phyloP scores from a whole-genome alignment of 2,888 invertebrate genomes.

The Amiota mariae region DNA sequence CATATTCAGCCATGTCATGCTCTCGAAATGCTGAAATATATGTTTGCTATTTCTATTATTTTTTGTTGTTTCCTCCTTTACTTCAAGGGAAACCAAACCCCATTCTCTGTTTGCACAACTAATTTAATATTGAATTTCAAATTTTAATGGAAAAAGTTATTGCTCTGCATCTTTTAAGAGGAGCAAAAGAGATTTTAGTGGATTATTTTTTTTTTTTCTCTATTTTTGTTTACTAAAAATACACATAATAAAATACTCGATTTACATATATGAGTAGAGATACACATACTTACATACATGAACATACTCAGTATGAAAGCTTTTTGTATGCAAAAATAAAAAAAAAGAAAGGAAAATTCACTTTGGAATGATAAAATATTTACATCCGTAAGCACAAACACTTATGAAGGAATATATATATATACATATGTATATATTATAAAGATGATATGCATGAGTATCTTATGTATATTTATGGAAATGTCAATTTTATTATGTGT shows the following conservation, averaged over 20 bases:
- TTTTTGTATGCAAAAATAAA: too few species aligned
- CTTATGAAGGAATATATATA: neutral
- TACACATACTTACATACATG: neutral
- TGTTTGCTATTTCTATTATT: neutral
- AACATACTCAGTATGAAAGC: neutral
- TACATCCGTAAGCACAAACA: too few species aligned
- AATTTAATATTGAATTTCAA: conserved; percentile 33
- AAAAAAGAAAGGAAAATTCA: too few species aligned
- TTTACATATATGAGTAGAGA: neutral
- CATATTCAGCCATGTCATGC: neutral
- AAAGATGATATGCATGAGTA: neutral
- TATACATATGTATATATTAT: neutral
- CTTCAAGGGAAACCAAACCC: neutral
- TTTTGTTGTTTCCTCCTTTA: neutral
- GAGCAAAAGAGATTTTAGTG: neutral
- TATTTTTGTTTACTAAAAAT: conserved; percentile 3
- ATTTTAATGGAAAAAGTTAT: conserved; percentile 34
- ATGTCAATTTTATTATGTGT: too few species aligned
- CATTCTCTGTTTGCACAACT: conserved; percentile 32
- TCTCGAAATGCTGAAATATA: conserved; percentile 17
- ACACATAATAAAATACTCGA: too few species aligned
- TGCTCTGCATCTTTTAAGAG: neutral
- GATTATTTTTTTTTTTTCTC: neutral
- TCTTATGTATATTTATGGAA: too few species aligned
- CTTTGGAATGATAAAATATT: too few species aligned